Conservation (phyloP, 1,140 invertebrate species). For the Philaenus spumarius region DNA sequence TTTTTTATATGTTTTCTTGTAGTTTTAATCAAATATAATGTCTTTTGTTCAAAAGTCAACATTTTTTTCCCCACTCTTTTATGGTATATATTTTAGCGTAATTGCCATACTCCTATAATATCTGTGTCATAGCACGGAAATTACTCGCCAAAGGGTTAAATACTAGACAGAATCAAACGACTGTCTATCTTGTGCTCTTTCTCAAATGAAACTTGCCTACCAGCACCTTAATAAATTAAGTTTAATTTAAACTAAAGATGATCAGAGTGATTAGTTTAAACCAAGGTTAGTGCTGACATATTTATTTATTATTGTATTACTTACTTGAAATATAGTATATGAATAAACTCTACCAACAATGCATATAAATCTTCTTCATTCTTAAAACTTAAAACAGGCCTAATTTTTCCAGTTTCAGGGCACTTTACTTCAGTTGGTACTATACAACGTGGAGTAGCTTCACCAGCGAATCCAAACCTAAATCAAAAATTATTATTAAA, state of each 20-base stretch:
- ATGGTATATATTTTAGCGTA: too few species aligned
- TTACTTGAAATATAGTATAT: slow-evolving; percentile 83
- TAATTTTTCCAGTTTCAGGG: slow-evolving; percentile 51
- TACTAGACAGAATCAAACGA: background rate
- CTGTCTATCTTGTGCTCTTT: background rate
- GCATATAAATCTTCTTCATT: slow-evolving; percentile 73
- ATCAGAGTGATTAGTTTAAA: slow-evolving; percentile 37
- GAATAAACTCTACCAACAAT: slow-evolving; percentile 81
- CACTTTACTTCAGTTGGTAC: slow-evolving; percentile 70
- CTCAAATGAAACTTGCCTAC: background rate
- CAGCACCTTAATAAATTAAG: background rate
- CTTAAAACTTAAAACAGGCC: slow-evolving; percentile 64
- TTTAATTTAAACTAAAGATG: background rate
- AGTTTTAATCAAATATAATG: too few species aligned
- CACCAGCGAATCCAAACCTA: slow-evolving; percentile 88
- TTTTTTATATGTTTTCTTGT: too few species aligned
- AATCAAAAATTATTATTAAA: slow-evolving; percentile 25
- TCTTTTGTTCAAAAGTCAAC: too few species aligned
- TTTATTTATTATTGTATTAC: background rate
- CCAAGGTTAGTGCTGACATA: background rate
- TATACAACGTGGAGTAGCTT: slow-evolving; percentile 79
- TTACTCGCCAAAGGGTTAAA: too few species aligned
- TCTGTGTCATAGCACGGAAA: too few species aligned
- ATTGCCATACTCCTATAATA: too few species aligned
- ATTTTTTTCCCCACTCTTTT: too few species aligned